These are phyloP conservation scores for Bagarius yarrelli DNA, from an alignment of 2,113 vertebrate species.

Conservation along the genomic window DNA sequence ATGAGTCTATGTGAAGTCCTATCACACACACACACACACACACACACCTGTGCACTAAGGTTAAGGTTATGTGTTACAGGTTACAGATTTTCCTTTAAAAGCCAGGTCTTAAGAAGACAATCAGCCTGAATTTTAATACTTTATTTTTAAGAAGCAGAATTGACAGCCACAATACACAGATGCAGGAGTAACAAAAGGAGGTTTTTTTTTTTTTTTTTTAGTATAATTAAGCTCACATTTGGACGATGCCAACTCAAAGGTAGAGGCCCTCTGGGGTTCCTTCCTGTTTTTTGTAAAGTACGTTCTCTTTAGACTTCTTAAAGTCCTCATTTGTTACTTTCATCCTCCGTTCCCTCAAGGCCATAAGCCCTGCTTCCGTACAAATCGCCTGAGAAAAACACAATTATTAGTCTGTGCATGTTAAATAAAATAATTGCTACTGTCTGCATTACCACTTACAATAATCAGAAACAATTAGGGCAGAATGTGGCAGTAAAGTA, in stretches of 20 bases:
- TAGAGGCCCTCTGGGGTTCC: conserved; percentile 92
- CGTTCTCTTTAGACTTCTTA: conserved; percentile 98
- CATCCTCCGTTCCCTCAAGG: conserved; percentile 91
- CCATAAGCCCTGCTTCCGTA: conserved; percentile 96
- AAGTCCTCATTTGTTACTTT: conserved; percentile 99
- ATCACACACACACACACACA: background rate
- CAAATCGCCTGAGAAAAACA: conserved; percentile 85
- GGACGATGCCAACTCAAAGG: conserved; percentile 57
- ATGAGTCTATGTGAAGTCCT: conserved; percentile 29
- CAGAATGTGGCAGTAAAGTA: conserved; percentile 3
- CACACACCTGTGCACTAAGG: background rate
- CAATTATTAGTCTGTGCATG: background rate
- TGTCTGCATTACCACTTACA: background rate
- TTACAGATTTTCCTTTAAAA: background rate
- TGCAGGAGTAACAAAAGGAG: conserved; percentile 9
- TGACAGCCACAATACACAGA: conserved; percentile 21
- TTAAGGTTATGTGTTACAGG: background rate
- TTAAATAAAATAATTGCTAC: background rate
- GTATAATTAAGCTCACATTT: background rate
- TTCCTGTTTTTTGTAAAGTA: conserved; percentile 98
- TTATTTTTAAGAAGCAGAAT: conserved; percentile 36
- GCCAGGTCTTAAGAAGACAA: background rate
- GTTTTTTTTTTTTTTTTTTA: too few species aligned
- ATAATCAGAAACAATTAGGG: background rate
- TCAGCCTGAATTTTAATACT: background rate